phyloP scores from a whole-genome alignment of 2,888 invertebrate species.

The Cheilosia pagana region DNA sequence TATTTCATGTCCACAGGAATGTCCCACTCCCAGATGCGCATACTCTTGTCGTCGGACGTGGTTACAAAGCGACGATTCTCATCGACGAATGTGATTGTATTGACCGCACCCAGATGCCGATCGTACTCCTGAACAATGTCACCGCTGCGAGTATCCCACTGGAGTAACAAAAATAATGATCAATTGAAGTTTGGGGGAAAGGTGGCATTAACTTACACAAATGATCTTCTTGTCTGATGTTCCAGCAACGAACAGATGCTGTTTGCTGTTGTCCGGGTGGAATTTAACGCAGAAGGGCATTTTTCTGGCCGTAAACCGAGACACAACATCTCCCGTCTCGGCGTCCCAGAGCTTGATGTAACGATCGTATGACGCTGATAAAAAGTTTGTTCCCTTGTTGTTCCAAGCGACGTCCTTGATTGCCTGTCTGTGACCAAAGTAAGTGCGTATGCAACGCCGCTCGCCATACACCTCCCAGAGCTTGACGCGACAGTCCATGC shows the following conservation, averaged over 20 bases:
- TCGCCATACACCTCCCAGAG: slow-evolving; percentile 99
- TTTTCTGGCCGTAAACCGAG: slow-evolving; percentile 96
- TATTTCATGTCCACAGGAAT: slow-evolving; percentile 99
- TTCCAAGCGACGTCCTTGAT: slow-evolving; percentile 98
- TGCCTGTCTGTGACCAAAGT: slow-evolving; percentile 98
- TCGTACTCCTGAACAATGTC: slow-evolving; percentile 99
- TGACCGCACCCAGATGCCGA: slow-evolving; percentile 98
- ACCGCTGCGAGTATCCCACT: slow-evolving; percentile 97
- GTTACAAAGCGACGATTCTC: slow-evolving; percentile 99
- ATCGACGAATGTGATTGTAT: slow-evolving; percentile 99
- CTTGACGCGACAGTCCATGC: slow-evolving; percentile 99
- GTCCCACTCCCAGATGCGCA: slow-evolving; percentile 99
- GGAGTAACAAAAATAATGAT: slow-evolving; percentile 1
- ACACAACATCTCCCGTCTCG: slow-evolving; percentile 94
- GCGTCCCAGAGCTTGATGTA: slow-evolving; percentile 99
- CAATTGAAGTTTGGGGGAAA: not conserved
- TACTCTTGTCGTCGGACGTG: slow-evolving; percentile 99
- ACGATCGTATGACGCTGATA: slow-evolving; percentile 98
- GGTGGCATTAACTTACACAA: slow-evolving; percentile 88
- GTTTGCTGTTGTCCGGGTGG: slow-evolving; percentile 98
- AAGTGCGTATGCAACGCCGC: slow-evolving; percentile 95
- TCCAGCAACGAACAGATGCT: slow-evolving; percentile 98
- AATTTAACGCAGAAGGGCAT: slow-evolving; percentile 99
- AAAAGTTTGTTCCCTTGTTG: slow-evolving; percentile 95
- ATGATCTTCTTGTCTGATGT: slow-evolving; percentile 99